These are phyloP conservation scores for Cichladusa arquata DNA, from an alignment of 2,113 vertebrate species.

Conservation along the genomic window DNA sequence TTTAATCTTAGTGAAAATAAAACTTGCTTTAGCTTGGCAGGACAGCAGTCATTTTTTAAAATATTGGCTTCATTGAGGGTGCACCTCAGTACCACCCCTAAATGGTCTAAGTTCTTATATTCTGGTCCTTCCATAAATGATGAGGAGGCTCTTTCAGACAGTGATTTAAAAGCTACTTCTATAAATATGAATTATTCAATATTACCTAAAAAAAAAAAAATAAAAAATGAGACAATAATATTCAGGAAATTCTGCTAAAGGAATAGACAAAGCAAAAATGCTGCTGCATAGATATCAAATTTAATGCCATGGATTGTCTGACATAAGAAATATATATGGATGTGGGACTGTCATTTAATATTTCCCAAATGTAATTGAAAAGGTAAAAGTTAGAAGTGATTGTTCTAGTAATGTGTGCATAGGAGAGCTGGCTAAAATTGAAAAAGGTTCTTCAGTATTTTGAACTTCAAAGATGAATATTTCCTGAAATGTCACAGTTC, in stretches of 20 bases:
- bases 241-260: background rate
- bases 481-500: constrained; percentile 49
- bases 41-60: background rate
- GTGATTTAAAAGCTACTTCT: background rate
- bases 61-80: background rate
- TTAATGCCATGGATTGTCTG: background rate
- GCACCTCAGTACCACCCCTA: background rate
- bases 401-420: background rate
- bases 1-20: background rate
- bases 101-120: background rate
- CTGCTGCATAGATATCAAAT: background rate
- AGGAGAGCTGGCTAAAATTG: background rate
- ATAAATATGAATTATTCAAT: background rate
- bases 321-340: background rate
- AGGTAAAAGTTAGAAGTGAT: background rate
- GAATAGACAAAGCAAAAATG: background rate
- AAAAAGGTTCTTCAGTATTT: background rate
- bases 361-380: background rate
- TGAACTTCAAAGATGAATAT: background rate
- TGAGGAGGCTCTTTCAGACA: background rate
- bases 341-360: background rate
- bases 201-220: background rate
- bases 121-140: background rate
- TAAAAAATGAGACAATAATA: background rate
- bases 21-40: background rate